These are phyloP conservation scores for Eristalis intricaria DNA, from an alignment of 2,888 invertebrate species.

Conservation along the genomic window DNA sequence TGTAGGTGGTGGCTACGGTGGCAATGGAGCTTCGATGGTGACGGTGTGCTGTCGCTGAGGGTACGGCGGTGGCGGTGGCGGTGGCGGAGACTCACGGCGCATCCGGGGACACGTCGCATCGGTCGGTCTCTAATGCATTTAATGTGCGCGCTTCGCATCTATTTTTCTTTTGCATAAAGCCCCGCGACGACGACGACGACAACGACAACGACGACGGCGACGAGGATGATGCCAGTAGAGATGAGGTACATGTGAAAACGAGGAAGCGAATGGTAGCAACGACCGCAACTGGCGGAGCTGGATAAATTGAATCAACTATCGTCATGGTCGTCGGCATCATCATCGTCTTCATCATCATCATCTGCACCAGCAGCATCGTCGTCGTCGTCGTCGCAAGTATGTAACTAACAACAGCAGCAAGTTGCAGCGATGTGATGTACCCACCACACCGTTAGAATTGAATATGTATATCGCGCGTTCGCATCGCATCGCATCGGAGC, in stretches of 20 bases:
- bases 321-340: conserved; percentile 16
- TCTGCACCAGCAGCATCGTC: not conserved
- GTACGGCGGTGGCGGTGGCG: not conserved
- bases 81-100: conserved; percentile 11
- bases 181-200: conserved; percentile 12
- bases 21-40: not conserved
- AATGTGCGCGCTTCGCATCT: conserved; percentile 69
- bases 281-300: conserved; percentile 23
- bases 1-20: conserved; percentile 49
- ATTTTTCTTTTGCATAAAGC: conserved; percentile 54
- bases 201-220: conserved; percentile 6
- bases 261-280: conserved; percentile 62
- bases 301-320: conserved; percentile 63
- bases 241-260: conserved; percentile 37
- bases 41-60: conserved; percentile 15
- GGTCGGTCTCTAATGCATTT: conserved; percentile 62
- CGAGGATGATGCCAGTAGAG: not conserved
- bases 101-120: conserved; percentile 60
- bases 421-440: conserved; percentile 10
- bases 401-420: conserved; percentile 36
- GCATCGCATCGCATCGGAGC: conserved; percentile 64
- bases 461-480: conserved; percentile 66
- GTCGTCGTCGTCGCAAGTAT: conserved; percentile 43
- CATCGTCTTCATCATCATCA: conserved; percentile 29
- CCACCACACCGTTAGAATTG: conserved; percentile 67